Evolutionary conservation across 2,113 vertebrate species (phyloP).

Genomic region (Gila orcuttii): DNA sequence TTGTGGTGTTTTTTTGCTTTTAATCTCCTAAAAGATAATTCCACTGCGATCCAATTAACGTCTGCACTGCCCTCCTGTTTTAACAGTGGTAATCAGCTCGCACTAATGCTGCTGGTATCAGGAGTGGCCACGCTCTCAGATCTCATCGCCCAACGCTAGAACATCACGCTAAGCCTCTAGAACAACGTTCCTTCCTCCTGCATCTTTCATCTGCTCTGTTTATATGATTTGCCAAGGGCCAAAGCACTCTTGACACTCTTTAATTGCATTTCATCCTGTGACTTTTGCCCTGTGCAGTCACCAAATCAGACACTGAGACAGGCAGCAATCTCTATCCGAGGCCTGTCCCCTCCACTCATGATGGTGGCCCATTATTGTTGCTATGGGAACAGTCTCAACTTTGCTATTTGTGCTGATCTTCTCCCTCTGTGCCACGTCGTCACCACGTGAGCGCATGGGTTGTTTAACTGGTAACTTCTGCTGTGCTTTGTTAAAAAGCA

Average conservation of each 20-base stretch:
- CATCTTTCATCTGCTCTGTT: constrained; percentile 25
- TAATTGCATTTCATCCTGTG: background rate
- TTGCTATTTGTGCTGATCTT: constrained; percentile 32
- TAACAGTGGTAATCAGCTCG: constrained; percentile 54
- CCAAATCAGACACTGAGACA: background rate
- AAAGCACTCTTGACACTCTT: background rate
- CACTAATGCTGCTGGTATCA: constrained; percentile 41
- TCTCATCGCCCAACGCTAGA: background rate
- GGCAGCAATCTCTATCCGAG: background rate
- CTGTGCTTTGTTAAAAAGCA: background rate
- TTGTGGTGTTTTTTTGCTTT: background rate
- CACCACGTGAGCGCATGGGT: background rate
- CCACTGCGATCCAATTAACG: constrained; percentile 38
- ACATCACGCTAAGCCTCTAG: background rate
- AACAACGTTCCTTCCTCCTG: background rate
- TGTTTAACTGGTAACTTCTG: constrained; percentile 14
- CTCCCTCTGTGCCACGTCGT: constrained; percentile 4
- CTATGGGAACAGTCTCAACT: constrained; percentile 51
- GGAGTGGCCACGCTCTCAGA: background rate
- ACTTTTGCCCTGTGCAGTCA: background rate
- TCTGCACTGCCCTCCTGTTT: constrained; percentile 48
- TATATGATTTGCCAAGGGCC: background rate
- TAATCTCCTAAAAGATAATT: constrained; percentile 19
- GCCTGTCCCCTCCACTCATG: background rate
- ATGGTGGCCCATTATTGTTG: constrained; percentile 38